Percentiles rank a stretch among this genome's conserved stretches.
Evolutionary conservation across 1,140 invertebrate genomes (phyloP).

Genomic region (Lysiphlebus fabarum): DNA sequence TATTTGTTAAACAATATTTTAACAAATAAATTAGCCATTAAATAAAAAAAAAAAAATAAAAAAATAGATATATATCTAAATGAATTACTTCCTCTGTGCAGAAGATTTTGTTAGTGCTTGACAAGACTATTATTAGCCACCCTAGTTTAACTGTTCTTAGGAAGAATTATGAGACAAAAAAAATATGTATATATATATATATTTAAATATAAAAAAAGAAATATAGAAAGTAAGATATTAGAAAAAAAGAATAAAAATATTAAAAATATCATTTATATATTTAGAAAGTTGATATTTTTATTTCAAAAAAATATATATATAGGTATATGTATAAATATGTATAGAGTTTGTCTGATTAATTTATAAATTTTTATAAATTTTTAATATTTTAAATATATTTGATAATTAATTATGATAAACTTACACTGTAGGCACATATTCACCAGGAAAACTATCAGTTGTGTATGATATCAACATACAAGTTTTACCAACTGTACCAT

Average conservation of each 20-base stretch:
- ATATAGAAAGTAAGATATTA: neutral
- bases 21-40: neutral
- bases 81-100: constrained; percentile 45
- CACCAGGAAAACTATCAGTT: constrained; percentile 97
- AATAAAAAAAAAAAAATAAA: constrained; percentile 41
- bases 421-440: constrained; percentile 96
- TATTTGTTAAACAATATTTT: neutral
- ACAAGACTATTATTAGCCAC: constrained; percentile 48
- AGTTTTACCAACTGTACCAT: constrained; percentile 95
- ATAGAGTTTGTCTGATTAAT: too few species aligned
- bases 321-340: too few species aligned
- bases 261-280: constrained; percentile 9
- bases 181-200: too few species aligned
- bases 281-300: neutral
- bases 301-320: too few species aligned
- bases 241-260: too few species aligned
- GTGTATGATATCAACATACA: constrained; percentile 99
- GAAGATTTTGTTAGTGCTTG: constrained; percentile 36
- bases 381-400: too few species aligned
- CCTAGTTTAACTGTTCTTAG: constrained; percentile 31
- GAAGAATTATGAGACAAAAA: constrained; percentile 29
- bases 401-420: too few species aligned
- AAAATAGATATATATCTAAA: neutral
- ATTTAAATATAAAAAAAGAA: too few species aligned
- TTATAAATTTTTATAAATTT: too few species aligned